Evolutionary conservation across 1,140 invertebrate genomes (phyloP), one percentile per base, ranked within the genome.

Genomic region (Teleogryllus occipitalis): DNA sequence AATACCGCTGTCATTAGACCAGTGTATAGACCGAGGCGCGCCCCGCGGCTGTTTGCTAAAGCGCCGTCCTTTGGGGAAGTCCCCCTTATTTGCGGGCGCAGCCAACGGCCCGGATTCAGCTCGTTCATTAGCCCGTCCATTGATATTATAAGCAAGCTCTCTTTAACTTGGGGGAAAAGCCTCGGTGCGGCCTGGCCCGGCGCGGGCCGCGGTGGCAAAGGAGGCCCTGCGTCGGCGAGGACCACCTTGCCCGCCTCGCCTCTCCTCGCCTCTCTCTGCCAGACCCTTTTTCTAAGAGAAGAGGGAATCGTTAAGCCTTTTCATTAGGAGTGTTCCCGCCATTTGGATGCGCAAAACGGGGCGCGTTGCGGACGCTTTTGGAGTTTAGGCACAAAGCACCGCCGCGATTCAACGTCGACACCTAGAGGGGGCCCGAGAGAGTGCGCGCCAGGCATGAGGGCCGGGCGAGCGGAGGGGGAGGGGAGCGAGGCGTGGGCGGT

Each of bases 121-220:
- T 65, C 54, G 10, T 65, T 65, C 54, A 65, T 65, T 65, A 65
- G 54, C 54, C 54, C 54, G 54, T 65, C 54, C 54, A 65, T 65
- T 65, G 54, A 65, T 65, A 65, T 65, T 65, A 65, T 65, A 65
- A 65, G 54, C 54, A 65, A 65, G 54, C 54, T 65, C 54, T 65
- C 54, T 65, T 65, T 65, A 65, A 65, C 54, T 14, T 18, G 10
- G 54, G 7, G 54, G 18, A 7, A 65, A 18, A 65, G 54, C 54
- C 27, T 5, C 27, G 27, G 5, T 5, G 27, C 27, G n/a, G n/a
- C n/a, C n/a, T n/a, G n/a, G n/a, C n/a, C n/a, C n/a, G n/a, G n/a
- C n/a, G n/a, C n/a, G n/a, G n/a, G n/a, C n/a, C n/a, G 27, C 27
- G 27, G 27, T 39, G 27, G 27, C 5, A 39, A 39, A 39, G 27